Conservation (phyloP, 2,113 vertebrate genomes). For the Balaenoptera acutorostrata region DNA sequence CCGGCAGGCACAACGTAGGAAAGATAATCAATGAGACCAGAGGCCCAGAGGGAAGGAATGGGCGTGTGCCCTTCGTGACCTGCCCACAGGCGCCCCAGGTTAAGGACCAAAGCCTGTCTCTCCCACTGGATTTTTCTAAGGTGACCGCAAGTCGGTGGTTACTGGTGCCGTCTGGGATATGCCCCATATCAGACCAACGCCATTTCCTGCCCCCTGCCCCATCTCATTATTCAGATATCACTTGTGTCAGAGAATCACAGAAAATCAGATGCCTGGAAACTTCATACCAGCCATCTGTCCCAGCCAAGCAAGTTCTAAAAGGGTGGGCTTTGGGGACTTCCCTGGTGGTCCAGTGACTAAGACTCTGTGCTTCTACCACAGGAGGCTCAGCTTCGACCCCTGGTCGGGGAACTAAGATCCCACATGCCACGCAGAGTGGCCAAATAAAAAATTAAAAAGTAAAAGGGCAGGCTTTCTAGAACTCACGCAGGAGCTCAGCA, state of each 20-base stretch:
- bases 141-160: background rate
- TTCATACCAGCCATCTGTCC: too few relatives aligned
- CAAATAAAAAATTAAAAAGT: background rate
- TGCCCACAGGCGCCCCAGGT: too few relatives aligned
- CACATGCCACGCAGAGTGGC: background rate
- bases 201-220: background rate
- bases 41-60: background rate
- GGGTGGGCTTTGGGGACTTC: background rate
- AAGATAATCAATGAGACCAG: background rate
- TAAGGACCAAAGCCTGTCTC: background rate
- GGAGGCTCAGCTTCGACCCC: background rate
- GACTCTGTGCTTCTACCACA: background rate
- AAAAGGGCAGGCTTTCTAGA: background rate
- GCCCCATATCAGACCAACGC: background rate
- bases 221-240: background rate
- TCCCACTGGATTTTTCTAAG: background rate
- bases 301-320: background rate
- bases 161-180: background rate
- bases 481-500: background rate
- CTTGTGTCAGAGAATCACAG: background rate
- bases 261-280: background rate
- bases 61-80: background rate
- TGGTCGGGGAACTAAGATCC: accelerated
- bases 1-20: background rate
- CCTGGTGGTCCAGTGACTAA: background rate